Evolutionary conservation across 2,113 vertebrate genomes (phyloP).

Genomic region (Apteryx mantelli): DNA sequence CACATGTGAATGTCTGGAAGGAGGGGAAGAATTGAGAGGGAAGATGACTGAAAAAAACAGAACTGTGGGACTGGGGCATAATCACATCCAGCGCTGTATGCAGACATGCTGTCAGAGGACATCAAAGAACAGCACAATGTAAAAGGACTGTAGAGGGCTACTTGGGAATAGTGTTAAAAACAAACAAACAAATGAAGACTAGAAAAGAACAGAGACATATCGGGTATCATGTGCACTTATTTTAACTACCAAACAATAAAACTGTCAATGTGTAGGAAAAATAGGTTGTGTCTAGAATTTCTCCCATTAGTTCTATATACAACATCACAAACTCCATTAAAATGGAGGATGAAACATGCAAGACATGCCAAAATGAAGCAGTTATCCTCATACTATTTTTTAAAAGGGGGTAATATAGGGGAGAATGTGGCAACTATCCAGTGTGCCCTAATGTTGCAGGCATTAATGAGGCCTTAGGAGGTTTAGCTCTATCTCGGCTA

Average conservation of each 20-base stretch:
- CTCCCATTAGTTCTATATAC: background rate
- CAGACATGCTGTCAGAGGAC: background rate
- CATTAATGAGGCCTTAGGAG: background rate
- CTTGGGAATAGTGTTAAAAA: background rate
- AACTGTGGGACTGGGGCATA: background rate
- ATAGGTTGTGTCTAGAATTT: rapidly evolving
- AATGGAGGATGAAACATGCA: background rate
- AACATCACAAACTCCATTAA: background rate
- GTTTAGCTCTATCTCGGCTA: background rate
- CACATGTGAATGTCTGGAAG: background rate
- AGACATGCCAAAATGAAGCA: background rate
- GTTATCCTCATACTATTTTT: background rate
- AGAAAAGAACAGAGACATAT: background rate
- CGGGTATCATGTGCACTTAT: rapidly evolving
- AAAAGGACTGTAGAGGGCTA: background rate
- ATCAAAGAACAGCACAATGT: background rate
- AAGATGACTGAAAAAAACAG: background rate
- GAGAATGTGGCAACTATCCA: background rate
- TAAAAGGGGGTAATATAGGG: background rate
- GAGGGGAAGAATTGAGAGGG: background rate
- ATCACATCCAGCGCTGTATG: background rate
- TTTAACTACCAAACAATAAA: background rate
- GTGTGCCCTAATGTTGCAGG: background rate
- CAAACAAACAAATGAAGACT: background rate
- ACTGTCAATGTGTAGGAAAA: background rate